Evolutionary conservation across 2,888 invertebrate species (phyloP), one percentile per base, ranked within the genome.

Genomic region (Liopterus haemorrhoidalis): DNA sequence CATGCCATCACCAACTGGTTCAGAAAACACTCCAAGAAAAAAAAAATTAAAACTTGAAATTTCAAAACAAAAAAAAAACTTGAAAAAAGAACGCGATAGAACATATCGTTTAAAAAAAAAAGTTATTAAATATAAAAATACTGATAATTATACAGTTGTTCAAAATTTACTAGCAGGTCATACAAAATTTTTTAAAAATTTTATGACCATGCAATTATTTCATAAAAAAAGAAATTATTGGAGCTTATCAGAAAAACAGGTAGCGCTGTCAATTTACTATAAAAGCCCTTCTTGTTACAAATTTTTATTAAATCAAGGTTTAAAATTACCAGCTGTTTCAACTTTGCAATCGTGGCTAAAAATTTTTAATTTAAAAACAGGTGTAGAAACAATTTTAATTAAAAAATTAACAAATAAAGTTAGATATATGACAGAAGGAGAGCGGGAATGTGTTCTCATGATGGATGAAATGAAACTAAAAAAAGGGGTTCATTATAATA

Each of bases 211-310:
- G 28, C 11, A 27, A 12, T 27, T 27, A 5, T 27, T 27, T 8
- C 28, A 27, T 27, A 27, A 27, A 27, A 27, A n/a, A 27, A 27
- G 28, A 27, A 12, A 11, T 12, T 12, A 27, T 12, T 27, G 28
- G 28, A 27, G 11, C 11, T 12, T 14, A 27, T 12, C 11, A 27
- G 28, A 27, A 27, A 27, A 5, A 14, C 4, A 27, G 11, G 11
- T 27, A 27, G 28, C 28, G 11, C 14, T 27, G 14, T 27, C 28
- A 8, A 12, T 12, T 8, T 27, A 27, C 14, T 27, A 27, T 8
- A n/a, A n/a, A n/a, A n/a, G 28, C 14, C 28, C 14, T 4, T 8
- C 11, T 27, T 14, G 4, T 27, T 27, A 27, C 14, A 27, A 12
- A 27, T 12, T 12, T 27, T 27, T 8, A 27, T 27, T 11, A 27